Evolutionary conservation across 2,797 vertebrate genomes (phyloP), one percentile per base, ranked within the genome.

Genomic region (Agapornis canus): DNA sequence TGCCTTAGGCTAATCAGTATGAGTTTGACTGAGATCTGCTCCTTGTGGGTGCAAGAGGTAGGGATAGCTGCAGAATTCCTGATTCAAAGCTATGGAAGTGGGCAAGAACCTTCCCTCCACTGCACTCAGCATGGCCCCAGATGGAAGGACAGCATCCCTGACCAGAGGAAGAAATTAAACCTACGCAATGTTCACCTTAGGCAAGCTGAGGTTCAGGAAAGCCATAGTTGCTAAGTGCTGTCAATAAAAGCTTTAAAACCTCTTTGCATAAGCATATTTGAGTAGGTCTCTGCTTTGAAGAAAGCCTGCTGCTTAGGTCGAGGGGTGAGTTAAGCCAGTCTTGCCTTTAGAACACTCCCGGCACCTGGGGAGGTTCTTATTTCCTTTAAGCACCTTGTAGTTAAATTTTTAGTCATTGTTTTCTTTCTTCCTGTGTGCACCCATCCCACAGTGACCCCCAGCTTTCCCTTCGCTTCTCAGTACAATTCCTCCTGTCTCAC

Each of bases 171-270:
- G 86, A 48, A 68, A 63, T 79, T 42, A 69, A 73, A 82, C 83
- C 77, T 60, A 35, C 4, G 4, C 81, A 78, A 9, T 32, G 31
- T 37, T 90, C 85, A 94, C 95, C 91, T 75, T 35, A 39, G 94
- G 95, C 82, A 48, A 88, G 70, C 63, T 82, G 90, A 86, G 92
- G 73, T 84, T 79, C 73, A 90, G 81, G 75, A 90, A 84, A 97
- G 92, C 78, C 86, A 35, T 13, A 75, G 90, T 65, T 96, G 92
- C 79, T 90, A 89, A 96, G 84, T 92, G 95, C 88, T 96, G 95
- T 96, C 95, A 96, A 95, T 96, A 95, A 95, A 93, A 89, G 77
- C 96, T 93, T 86, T 93, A 73, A 95, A 94, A 94, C 87, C 65
- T 86, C 89, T 92, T 93, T 92, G 91, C 94, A 95, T 96, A 94